phyloP scores from a whole-genome alignment of 2,113 vertebrate genomes.

The Suricata suricatta region DNA sequence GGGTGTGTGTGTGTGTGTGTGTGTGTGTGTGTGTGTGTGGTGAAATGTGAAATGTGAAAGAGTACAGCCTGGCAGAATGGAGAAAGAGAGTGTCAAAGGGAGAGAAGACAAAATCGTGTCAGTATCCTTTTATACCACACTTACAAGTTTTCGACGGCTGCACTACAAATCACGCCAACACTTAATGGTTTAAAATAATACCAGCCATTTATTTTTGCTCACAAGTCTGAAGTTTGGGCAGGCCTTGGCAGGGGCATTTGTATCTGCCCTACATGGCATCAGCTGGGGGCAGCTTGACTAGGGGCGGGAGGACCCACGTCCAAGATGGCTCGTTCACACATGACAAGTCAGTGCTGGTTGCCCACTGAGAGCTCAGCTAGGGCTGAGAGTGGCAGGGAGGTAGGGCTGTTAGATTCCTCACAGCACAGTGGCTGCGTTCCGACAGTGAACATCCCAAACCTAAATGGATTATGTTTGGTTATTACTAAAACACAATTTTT shows the following conservation, averaged over 20 bases:
- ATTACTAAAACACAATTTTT: conserved; percentile 38
- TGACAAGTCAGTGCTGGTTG: background rate
- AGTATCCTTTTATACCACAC: background rate
- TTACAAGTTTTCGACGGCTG: background rate
- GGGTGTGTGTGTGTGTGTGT: background rate
- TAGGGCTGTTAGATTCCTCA: background rate
- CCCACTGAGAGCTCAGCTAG: background rate
- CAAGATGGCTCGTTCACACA: conserved; percentile 40
- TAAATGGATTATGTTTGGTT: conserved; percentile 30
- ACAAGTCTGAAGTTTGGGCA: background rate
- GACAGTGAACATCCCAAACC: background rate
- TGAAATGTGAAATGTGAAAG: background rate
- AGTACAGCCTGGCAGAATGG: background rate
- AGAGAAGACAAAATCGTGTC: conserved; percentile 13
- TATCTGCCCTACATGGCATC: background rate
- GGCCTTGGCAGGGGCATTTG: background rate
- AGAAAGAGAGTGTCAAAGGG: background rate
- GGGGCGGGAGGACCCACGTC: background rate
- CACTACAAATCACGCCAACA: background rate
- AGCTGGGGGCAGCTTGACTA: background rate
- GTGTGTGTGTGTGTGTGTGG: background rate
- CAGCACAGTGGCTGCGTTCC: background rate
- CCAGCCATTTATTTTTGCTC: background rate
- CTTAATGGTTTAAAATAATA: background rate
- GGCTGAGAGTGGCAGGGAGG: background rate